Percentiles rank a stretch among this genome's conserved stretches.
phyloP scores from a whole-genome alignment of 2,888 invertebrate genomes.

The Allygus modestus region DNA sequence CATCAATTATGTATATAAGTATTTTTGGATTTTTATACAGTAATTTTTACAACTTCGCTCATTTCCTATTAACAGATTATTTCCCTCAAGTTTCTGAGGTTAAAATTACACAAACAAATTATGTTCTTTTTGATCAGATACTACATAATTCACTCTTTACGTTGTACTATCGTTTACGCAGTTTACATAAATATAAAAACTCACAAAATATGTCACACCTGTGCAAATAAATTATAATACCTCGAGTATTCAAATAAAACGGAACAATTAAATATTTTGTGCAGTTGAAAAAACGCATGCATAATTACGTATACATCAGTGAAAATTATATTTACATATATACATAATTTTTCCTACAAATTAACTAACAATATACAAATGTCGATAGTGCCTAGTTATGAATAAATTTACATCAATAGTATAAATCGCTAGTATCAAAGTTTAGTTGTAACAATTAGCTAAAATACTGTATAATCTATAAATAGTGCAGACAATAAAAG shows the following conservation, averaged over 20 bases:
- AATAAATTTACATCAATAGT: constrained; percentile 16
- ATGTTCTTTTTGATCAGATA: too few relatives aligned
- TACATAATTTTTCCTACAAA: constrained; percentile 7
- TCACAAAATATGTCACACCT: not conserved
- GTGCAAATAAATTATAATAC: constrained; percentile 16
- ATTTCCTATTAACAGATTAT: too few relatives aligned
- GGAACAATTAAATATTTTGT: constrained; percentile 10
- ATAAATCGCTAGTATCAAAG: constrained; percentile 42
- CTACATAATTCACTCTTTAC: too few relatives aligned
- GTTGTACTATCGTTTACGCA: not conserved
- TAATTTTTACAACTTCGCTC: too few relatives aligned
- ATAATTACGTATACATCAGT: constrained; percentile 12
- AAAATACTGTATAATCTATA: constrained; percentile 32
- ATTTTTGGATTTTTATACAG: too few relatives aligned
- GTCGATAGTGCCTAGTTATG: constrained; percentile 21
- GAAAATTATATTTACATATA: constrained; percentile 24
- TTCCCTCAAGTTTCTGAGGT: too few relatives aligned
- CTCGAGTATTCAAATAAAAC: not conserved
- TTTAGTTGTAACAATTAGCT: constrained; percentile 33
- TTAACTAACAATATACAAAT: constrained; percentile 46
- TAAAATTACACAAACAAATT: too few relatives aligned
- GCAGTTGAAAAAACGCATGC: constrained; percentile 16
- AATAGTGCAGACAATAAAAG: not conserved
- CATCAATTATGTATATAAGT: too few relatives aligned
- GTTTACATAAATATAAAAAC: not conserved